Evolutionary conservation across 2,888 invertebrate genomes (phyloP), one percentile per base, ranked within the genome.

Genomic region (Cantharis flavilabris): DNA sequence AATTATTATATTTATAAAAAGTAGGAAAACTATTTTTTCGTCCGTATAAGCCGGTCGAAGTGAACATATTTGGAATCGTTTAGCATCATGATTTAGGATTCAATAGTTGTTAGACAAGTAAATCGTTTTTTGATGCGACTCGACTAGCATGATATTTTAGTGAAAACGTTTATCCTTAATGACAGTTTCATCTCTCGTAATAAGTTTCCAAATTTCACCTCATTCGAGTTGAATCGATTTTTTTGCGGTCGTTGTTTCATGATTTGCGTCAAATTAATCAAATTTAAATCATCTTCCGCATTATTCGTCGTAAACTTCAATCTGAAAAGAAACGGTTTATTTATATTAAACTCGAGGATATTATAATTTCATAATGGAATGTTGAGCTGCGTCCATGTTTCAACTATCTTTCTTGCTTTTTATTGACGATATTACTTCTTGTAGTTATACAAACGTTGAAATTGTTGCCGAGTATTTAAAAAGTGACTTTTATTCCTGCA

Each of bases 201-300:
- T 80, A 76, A 74, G 73, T 80, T 77, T 80, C 79, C 79, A 75
- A 77, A 79, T 79, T 79, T 80, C 77, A 77, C 79, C 79, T 74
- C 76, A 70, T 76, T 71, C 67, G 49, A 79, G 76, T 74, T 72
- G 77, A 77, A 80, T 74, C 76, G 73, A 49, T n/a, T 49, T 49
- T 49, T 49, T n/a, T n/a, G n/a, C 9, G 26, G 14, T 5, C 5
- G 26, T 28, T 69, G 16, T 28, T 49, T 26, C 69, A 69, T 69
- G 23, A 28, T 26, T 16, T 69, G 69, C 20, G 28, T 28, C 23
- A 13, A 69, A 26, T 26, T 26, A 26, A 26, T 23, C 69, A 20
- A 28, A 69, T 26, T 69, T 13, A 20, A 26, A 20, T 26, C 69
- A 26, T 69, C 69, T 69, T 69, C 69, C 69, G 69, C 69, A 69